Conservation (phyloP, 2,113 vertebrate species). For the Rhea americana region DNA sequence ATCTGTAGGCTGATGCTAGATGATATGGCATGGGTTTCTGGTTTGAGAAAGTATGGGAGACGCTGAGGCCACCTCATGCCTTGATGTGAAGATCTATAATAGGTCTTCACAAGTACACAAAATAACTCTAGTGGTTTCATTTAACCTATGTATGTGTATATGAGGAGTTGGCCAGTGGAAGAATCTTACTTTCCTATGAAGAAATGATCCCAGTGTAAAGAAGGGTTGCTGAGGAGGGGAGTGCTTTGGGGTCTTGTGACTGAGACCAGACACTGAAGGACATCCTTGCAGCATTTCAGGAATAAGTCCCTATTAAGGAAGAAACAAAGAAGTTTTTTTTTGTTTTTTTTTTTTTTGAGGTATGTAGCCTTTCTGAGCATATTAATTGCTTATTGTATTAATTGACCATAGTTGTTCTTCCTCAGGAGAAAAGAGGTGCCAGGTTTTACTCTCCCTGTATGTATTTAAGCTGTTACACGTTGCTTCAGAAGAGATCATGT, state of each 20-base stretch:
- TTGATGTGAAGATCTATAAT: not conserved
- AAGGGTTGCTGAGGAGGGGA: not conserved
- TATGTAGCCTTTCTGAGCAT: rapidly evolving
- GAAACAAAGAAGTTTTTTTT: rapidly evolving
- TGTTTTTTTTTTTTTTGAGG: not conserved
- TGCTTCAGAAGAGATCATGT: not conserved
- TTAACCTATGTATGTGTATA: not conserved
- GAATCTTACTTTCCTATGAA: not conserved
- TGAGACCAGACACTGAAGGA: not conserved
- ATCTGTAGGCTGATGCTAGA: not conserved
- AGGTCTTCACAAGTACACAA: not conserved
- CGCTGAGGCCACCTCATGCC: not conserved
- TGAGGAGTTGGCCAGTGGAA: not conserved
- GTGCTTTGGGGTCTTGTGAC: not conserved
- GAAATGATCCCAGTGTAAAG: not conserved
- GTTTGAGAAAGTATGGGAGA: not conserved
- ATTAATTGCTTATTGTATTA: rapidly evolving
- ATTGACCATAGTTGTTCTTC: not conserved
- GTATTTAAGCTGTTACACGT: not conserved
- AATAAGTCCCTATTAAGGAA: too few species aligned
- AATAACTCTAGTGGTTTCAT: rapidly evolving
- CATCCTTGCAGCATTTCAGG: not conserved
- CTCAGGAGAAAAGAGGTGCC: not conserved
- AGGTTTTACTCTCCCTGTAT: rapidly evolving
- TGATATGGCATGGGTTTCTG: not conserved